Base-by-base conservation (phyloP, 2,888 invertebrate species). In the Dromius quadrimaculatus region DNA sequence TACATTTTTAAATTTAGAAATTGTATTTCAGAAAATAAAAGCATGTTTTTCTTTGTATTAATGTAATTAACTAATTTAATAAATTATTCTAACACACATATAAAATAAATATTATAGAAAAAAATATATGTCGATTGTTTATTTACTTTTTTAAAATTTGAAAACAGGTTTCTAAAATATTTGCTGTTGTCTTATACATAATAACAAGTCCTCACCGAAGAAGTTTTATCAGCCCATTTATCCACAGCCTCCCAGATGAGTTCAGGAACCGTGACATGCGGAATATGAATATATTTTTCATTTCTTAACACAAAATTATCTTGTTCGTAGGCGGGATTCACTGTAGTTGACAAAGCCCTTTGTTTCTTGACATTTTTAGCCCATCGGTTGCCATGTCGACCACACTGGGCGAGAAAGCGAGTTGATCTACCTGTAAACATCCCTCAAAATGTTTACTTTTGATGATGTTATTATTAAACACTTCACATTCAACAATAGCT, bases 241-340 rank as follows among this genome's bases (percentile, higher is more conserved):
- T 62, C 62, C 20, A 45, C 22, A 6, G 11, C 13, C 1, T 6
- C 38, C 70, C 70, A 70, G 2, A 70, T 11, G 2, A 62, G 11
- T 23, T 70, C 70, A 11, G 70, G 70, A n/a, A 70, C n/a, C 13
- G 50, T 34, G 1, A 70, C 13, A 22, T 70, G 38, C 5, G 70
- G 70, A n/a, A 70, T 50, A 9, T 62, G 28, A 1, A 70, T n/a
- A 8, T 20, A 13, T 9, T 45, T 19, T 11, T 57, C 59, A n/a
- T 43, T 17, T 19, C 45, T 54, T 13, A 68, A 15, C 1, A 68
- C 13, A 11, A 15, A 45, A 1, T 17, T 59, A 4, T 68, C 43
- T 2, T 5, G 28, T 20, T 68, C 43, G 5, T 34, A 19, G 5
- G 43, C 59, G 8, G 57, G 59, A 6, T 34, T 57, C 1, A 23